These are phyloP conservation scores for Melieria picta DNA, from an alignment of 2,888 invertebrate genomes.

Conservation along the genomic window DNA sequence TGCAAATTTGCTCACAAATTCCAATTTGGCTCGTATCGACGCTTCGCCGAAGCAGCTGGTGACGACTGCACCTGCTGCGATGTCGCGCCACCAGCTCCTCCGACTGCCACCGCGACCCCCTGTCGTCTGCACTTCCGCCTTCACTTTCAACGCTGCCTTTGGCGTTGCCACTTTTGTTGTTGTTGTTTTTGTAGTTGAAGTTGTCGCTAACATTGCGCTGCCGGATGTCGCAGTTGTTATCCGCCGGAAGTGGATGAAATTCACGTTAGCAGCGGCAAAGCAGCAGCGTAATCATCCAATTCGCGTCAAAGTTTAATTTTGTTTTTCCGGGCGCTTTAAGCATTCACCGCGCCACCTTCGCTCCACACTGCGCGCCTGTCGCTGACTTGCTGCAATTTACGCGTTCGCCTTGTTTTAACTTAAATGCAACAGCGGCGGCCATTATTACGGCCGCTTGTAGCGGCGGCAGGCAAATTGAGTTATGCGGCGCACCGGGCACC, in stretches of 20 bases:
- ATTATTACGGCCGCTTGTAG: no score
- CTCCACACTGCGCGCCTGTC: slow-evolving; percentile 1
- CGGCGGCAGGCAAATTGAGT: slow-evolving; percentile 24
- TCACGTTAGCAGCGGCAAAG: slow-evolving; percentile 28
- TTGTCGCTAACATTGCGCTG: slow-evolving; percentile 4
- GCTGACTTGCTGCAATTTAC: no score
- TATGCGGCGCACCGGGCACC: slow-evolving; percentile 9
- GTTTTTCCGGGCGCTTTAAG: slow-evolving; percentile 26
- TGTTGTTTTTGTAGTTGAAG: neutral
- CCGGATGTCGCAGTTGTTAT: slow-evolving; percentile 46
- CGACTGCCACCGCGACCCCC: slow-evolving; percentile 26
- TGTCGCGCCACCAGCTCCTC: slow-evolving; percentile 4
- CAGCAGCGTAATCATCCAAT: neutral
- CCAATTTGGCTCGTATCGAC: slow-evolving; percentile 39
- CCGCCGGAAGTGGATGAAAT: slow-evolving; percentile 45
- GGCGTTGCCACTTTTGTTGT: slow-evolving; percentile 1
- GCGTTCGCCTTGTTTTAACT: no score
- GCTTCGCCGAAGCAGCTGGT: neutral
- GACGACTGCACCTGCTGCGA: slow-evolving; percentile 2
- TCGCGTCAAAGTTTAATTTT: slow-evolving; percentile 33
- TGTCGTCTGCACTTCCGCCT: slow-evolving; percentile 23
- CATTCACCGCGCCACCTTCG: neutral
- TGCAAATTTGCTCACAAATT: slow-evolving; percentile 44
- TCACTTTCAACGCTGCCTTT: no score
- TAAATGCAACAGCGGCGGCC: no score